Percentiles rank a stretch among this genome's conserved stretches.
Conservation (phyloP, 2,888 invertebrate genomes). For the Hemithea aestivaria region DNA sequence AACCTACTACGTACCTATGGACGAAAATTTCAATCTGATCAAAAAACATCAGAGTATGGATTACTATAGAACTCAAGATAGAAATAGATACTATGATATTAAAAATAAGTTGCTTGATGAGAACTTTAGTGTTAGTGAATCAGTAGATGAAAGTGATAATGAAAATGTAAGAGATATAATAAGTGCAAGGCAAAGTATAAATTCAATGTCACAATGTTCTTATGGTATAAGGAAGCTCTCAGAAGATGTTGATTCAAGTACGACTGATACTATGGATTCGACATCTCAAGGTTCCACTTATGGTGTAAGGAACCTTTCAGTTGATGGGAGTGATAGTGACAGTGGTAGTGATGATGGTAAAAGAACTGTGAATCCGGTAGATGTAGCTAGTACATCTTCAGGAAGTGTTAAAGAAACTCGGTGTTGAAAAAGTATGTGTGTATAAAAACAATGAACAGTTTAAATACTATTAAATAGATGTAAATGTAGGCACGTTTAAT, state of each 20-base stretch:
- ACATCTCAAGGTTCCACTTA: slow-evolving; percentile 34
- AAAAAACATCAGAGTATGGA: slow-evolving; percentile 52
- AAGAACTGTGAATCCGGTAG: slow-evolving; percentile 29
- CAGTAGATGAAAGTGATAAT: too few relatives aligned
- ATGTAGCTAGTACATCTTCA: slow-evolving; percentile 36
- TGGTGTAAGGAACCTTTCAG: slow-evolving; percentile 36
- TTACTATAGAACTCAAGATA: slow-evolving; percentile 47
- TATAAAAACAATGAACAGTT: too few relatives aligned
- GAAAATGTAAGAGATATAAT: too few relatives aligned
- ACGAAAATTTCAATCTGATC: slow-evolving; percentile 78
- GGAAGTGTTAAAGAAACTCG: slow-evolving; percentile 54
- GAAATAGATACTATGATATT: slow-evolving; percentile 42
- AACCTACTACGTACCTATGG: slow-evolving; percentile 85
- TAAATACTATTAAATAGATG: too few relatives aligned
- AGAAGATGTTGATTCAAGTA: too few relatives aligned
- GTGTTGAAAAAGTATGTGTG: slow-evolving; percentile 32
- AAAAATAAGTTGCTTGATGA: slow-evolving; percentile 40
- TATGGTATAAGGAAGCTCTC: too few relatives aligned
- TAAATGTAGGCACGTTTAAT: too few relatives aligned
- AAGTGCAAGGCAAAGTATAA: too few relatives aligned
- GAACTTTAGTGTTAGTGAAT: slow-evolving; percentile 4
- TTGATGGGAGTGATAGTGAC: slow-evolving; percentile 30
- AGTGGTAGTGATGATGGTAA: slow-evolving; percentile 12
- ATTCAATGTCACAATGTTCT: too few relatives aligned
- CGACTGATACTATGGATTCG: slow-evolving; percentile 17